Percentiles rank a stretch among this genome's conserved stretches.
These are phyloP conservation scores for Drosophila parvula DNA, from an alignment of 1,140 invertebrate genomes.

Conservation along the genomic window DNA sequence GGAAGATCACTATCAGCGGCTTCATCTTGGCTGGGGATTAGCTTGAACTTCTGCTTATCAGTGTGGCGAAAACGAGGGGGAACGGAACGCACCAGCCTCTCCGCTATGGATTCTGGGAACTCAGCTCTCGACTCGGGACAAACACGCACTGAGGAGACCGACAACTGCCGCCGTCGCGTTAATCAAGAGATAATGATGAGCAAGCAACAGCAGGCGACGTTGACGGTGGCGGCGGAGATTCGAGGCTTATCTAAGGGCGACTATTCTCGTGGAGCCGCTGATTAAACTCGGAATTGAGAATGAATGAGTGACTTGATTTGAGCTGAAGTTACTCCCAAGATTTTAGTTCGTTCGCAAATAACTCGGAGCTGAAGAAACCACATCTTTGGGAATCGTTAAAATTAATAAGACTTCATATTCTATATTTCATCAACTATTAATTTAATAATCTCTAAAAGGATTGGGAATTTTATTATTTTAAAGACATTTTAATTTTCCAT, in stretches of 20 bases:
- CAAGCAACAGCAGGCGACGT: conserved; percentile 25
- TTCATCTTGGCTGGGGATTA: conserved; percentile 55
- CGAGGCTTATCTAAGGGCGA: conserved; percentile 53
- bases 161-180: conserved; percentile 22
- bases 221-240: conserved; percentile 3
- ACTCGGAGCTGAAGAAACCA: background rate
- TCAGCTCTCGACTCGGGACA: conserved; percentile 26
- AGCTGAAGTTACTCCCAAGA: background rate
- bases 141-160: conserved; percentile 41
- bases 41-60: conserved; percentile 40
- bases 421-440: no score
- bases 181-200: conserved; percentile 60
- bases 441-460: no score
- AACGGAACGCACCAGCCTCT: conserved; percentile 14
- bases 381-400: background rate
- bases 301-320: conserved; percentile 24
- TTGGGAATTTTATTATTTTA: no score
- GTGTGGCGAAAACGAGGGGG: conserved; percentile 11
- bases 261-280: conserved; percentile 22
- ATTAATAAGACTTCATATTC: no score
- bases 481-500: no score
- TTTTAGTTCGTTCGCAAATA: background rate
- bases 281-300: conserved; percentile 59
- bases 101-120: conserved; percentile 8
- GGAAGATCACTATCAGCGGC: conserved; percentile 41